Conservation (phyloP, 92 coral and sea anemone species). For the Zoanthus solanderi region DNA sequence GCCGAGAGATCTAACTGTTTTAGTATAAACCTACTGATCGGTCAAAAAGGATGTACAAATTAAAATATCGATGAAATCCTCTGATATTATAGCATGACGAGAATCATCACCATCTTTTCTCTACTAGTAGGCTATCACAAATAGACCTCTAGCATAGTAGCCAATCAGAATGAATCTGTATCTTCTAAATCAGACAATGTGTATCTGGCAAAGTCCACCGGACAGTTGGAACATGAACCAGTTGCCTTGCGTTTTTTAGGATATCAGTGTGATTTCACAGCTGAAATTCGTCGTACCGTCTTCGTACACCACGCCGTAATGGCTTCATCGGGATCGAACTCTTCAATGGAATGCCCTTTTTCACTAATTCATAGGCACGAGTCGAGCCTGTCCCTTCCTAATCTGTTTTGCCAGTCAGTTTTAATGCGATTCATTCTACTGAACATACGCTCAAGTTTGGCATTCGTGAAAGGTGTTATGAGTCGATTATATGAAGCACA, state of each 20-base stretch:
- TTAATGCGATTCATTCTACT: conserved; percentile 45
- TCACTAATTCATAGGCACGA: conserved; percentile 43
- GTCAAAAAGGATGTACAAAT: no score
- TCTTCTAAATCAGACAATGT: not conserved
- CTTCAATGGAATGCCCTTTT: conserved; percentile 21
- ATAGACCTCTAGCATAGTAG: no score
- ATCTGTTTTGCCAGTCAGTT: conserved; percentile 51
- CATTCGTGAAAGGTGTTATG: conserved; percentile 35
- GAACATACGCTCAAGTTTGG: conserved; percentile 51
- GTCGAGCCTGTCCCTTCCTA: conserved; percentile 50
- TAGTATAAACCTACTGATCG: no score
- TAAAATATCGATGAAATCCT: no score
- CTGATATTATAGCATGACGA: no score
- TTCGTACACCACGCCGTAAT: not conserved
- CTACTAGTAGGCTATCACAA: no score
- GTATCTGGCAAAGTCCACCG: no score
- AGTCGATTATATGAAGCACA: conserved; percentile 50
- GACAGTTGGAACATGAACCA: not conserved
- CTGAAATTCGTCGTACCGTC: not conserved
- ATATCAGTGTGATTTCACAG: not conserved
- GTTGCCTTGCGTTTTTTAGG: not conserved
- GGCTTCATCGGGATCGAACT: not conserved
- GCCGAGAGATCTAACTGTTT: no score
- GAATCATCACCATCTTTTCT: no score
- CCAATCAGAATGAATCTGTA: no score